Evolutionary conservation across 2,888 invertebrate species (phyloP).

Genomic region (Drosophila bunnanda): DNA sequence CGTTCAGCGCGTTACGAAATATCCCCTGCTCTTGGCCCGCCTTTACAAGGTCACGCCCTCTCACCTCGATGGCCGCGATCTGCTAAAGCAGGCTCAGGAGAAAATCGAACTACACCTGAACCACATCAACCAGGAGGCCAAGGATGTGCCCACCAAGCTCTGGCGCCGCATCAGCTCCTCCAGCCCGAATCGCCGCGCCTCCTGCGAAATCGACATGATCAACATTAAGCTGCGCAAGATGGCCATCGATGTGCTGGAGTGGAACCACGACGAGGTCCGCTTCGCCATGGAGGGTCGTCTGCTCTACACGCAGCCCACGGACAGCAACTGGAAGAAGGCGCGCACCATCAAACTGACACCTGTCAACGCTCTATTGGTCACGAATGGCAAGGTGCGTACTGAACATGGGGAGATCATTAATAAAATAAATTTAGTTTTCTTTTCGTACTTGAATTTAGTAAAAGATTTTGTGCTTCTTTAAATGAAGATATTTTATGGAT

Average conservation of each 20-base stretch:
- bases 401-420: neutral
- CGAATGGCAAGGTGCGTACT: constrained; percentile 92
- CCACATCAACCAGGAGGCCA: constrained; percentile 97
- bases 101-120: constrained; percentile 97
- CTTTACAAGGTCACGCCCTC: constrained; percentile 95
- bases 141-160: constrained; percentile 94
- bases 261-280: constrained; percentile 96
- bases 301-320: constrained; percentile 94
- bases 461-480: too few relatives aligned
- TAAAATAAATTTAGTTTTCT: neutral
- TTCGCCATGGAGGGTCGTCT: constrained; percentile 96
- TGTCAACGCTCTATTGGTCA: constrained; percentile 95
- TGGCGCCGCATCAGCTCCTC: constrained; percentile 95
- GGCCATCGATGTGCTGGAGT: constrained; percentile 96
- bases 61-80: constrained; percentile 92
- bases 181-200: constrained; percentile 88
- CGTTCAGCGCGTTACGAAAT: constrained; percentile 98
- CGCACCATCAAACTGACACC: constrained; percentile 94
- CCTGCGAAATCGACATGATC: constrained; percentile 94
- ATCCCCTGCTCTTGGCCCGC: constrained; percentile 95
- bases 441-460: too few relatives aligned
- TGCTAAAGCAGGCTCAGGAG: constrained; percentile 94
- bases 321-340: constrained; percentile 95
- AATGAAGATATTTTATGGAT: too few relatives aligned
- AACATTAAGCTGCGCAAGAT: constrained; percentile 96